These are phyloP conservation scores for Dolichopus griseipennis DNA, from an alignment of 2,888 invertebrate species.

Conservation along the genomic window DNA sequence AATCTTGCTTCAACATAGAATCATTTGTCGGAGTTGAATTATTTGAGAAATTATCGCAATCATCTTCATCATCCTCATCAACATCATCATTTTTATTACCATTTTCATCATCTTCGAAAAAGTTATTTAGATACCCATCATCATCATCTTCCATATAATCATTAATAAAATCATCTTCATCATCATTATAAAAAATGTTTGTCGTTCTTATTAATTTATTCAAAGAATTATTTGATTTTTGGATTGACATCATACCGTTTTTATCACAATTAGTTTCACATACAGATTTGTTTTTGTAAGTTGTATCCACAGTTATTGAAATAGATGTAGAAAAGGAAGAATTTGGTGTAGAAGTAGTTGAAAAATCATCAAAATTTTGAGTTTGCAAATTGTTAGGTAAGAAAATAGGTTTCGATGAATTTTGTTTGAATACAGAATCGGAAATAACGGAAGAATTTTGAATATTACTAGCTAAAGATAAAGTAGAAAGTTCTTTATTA, in stretches of 20 bases:
- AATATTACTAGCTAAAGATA: neutral
- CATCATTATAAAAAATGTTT: constrained; percentile 5
- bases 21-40: constrained; percentile 11
- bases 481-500: neutral
- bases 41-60: constrained; percentile 21
- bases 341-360: neutral
- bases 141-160: constrained; percentile 11
- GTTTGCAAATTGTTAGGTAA: neutral
- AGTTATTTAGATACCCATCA: constrained; percentile 8
- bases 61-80: constrained; percentile 25
- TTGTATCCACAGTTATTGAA: neutral
- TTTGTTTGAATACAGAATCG: neutral
- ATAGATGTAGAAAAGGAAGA: neutral
- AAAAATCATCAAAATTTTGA: neutral
- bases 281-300: constrained; percentile 20
- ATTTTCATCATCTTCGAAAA: constrained; percentile 15
- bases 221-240: constrained; percentile 26
- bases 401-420: neutral
- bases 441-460: neutral
- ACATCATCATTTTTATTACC: constrained; percentile 28
- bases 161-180: constrained; percentile 14
- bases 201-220: constrained; percentile 26
- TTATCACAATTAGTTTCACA: constrained; percentile 30
- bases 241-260: constrained; percentile 21
- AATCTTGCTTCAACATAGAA: neutral